Conservation (phyloP, 2,113 vertebrate species). For the Ibidorhyncha struthersii region DNA sequence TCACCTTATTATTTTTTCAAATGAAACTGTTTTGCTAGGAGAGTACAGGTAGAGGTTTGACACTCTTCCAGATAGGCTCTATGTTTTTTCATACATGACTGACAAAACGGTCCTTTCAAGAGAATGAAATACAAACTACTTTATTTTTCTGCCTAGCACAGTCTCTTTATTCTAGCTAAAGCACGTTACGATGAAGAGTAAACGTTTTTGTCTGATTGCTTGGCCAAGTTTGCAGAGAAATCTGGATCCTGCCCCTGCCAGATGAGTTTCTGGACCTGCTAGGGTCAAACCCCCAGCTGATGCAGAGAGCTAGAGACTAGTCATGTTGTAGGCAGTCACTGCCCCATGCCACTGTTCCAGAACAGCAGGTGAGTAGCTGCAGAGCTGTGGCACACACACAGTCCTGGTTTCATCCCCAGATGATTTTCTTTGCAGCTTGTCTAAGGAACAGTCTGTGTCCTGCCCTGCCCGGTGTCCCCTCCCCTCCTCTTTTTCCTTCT, state of each 20-base stretch:
- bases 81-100: conserved; percentile 2
- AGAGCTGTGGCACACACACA: background rate
- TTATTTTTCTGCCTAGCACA: background rate
- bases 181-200: background rate
- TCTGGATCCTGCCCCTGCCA: background rate
- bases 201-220: background rate
- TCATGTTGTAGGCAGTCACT: background rate
- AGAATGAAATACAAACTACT: background rate
- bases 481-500: background rate
- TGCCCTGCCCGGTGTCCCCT: background rate
- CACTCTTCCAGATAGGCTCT: background rate
- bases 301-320: background rate
- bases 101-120: background rate
- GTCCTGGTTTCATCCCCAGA: background rate
- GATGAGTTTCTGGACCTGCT: background rate
- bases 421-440: background rate
- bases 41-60: conserved; percentile 1
- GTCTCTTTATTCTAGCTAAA: background rate
- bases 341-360: background rate
- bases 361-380: background rate
- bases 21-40: background rate
- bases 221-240: background rate
- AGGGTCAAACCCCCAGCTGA: background rate
- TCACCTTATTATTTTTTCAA: background rate
- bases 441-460: background rate